These are phyloP conservation scores for Alexandromys fortis DNA, from an alignment of 2,113 vertebrate genomes.

Conservation along the genomic window DNA sequence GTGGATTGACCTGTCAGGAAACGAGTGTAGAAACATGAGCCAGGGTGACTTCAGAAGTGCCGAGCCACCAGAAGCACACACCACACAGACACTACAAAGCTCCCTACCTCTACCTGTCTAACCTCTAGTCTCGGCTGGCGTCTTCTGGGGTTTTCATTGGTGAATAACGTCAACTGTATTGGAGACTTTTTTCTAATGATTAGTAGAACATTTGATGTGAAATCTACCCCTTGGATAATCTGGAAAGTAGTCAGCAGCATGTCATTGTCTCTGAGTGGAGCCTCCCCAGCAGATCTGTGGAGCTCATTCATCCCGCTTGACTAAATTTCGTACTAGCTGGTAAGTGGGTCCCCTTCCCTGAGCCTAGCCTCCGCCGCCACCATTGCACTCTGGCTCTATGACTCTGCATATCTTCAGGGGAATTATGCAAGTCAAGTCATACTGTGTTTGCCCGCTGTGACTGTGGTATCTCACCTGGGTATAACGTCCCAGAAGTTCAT, in stretches of 20 bases:
- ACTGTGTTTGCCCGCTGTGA: neutral
- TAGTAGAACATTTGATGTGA: neutral
- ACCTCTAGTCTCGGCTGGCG: too few species aligned
- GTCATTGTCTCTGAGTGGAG: rapidly evolving
- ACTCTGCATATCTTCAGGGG: neutral
- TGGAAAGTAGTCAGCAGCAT: rapidly evolving
- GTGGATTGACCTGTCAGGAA: neutral
- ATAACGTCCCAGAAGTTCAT: neutral
- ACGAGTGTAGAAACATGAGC: rapidly evolving
- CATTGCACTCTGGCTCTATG: neutral
- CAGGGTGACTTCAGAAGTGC: rapidly evolving
- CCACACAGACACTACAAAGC: rapidly evolving
- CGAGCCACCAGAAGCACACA: too few species aligned
- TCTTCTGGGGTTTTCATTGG: neutral
- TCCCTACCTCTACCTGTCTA: neutral
- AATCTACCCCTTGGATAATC: neutral
- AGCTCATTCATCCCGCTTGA: neutral
- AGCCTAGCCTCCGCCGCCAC: neutral
- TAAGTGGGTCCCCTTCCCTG: neutral
- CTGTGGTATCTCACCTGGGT: neutral
- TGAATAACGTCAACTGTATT: neutral
- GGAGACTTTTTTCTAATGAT: neutral
- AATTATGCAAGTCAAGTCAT: neutral
- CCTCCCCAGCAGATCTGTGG: neutral
- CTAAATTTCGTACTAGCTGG: neutral